These are phyloP conservation scores for Melinopterus prodromus DNA, from an alignment of 2,888 invertebrate species.

Conservation along the genomic window DNA sequence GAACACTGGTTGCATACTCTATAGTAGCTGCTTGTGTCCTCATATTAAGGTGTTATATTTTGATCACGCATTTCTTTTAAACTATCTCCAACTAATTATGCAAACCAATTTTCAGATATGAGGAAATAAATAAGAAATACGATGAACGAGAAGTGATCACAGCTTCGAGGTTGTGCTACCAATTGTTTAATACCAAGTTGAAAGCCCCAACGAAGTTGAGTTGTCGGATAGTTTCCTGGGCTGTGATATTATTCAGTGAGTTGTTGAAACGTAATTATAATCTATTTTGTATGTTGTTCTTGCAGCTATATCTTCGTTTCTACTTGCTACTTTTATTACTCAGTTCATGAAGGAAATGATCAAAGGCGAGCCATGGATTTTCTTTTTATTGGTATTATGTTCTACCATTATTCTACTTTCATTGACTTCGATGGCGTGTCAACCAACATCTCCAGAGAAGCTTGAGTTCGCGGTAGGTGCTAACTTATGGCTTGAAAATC, in stretches of 20 bases:
- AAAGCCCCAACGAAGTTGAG: slow-evolving; percentile 61
- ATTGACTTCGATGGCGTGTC: slow-evolving; percentile 65
- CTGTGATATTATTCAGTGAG: slow-evolving; percentile 64
- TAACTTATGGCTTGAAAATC: neutral
- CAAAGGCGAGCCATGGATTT: slow-evolving; percentile 54
- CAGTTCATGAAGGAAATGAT: slow-evolving; percentile 54
- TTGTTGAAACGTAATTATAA: slow-evolving; percentile 30
- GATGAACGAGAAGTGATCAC: slow-evolving; percentile 52
- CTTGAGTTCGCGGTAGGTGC: slow-evolving; percentile 69
- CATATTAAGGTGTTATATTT: slow-evolving; percentile 63
- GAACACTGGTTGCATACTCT: slow-evolving; percentile 85
- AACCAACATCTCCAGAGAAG: slow-evolving; percentile 70
- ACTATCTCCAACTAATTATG: neutral
- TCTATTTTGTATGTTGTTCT: slow-evolving; percentile 21
- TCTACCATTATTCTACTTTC: slow-evolving; percentile 56
- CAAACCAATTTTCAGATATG: slow-evolving; percentile 53
- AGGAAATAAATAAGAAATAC: slow-evolving; percentile 58
- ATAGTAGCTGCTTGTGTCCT: slow-evolving; percentile 90
- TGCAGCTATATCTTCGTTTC: slow-evolving; percentile 54
- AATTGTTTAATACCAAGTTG: slow-evolving; percentile 59
- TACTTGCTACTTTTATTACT: slow-evolving; percentile 54
- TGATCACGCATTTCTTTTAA: neutral
- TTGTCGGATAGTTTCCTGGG: slow-evolving; percentile 60
- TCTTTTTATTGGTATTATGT: slow-evolving; percentile 54
- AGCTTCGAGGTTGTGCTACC: slow-evolving; percentile 52